Conservation (phyloP, 2,888 invertebrate genomes). For the Hipparchia semele region DNA sequence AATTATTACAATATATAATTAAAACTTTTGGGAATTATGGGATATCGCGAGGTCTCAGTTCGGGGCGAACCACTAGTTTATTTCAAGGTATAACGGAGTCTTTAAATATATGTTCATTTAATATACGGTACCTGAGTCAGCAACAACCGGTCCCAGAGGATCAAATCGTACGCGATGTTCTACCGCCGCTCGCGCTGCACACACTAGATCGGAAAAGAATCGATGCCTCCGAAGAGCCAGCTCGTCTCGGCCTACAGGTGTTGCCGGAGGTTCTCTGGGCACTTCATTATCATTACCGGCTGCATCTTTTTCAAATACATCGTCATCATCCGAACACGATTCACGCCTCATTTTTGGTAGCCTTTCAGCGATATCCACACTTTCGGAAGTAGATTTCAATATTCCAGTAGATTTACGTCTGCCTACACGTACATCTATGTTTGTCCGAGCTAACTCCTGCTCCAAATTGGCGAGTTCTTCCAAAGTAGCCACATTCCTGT, state of each 20-base stretch:
- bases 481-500: conserved; percentile 65
- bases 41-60: too few species aligned
- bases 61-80: too few species aligned
- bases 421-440: conserved; percentile 65
- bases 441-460: conserved; percentile 70
- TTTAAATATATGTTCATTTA: background rate
- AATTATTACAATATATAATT: too few species aligned
- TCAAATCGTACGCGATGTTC: conserved; percentile 90
- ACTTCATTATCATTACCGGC: conserved; percentile 72
- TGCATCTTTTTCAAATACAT: conserved; percentile 83
- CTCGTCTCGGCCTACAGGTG: conserved; percentile 90
- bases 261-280: conserved; percentile 87
- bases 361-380: conserved; percentile 60
- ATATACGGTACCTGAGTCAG: conserved; percentile 73
- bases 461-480: conserved; percentile 70
- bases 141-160: conserved; percentile 86
- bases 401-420: conserved; percentile 77
- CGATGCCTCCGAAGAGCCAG: conserved; percentile 89
- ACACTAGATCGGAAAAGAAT: conserved; percentile 90
- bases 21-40: too few species aligned
- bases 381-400: conserved; percentile 71
- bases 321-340: conserved; percentile 79
- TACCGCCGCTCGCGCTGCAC: conserved; percentile 87
- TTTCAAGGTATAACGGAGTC: too few species aligned
- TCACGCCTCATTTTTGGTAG: conserved; percentile 51